Conservation (phyloP, 2,888 invertebrate genomes). For the Ochropleura plecta region DNA sequence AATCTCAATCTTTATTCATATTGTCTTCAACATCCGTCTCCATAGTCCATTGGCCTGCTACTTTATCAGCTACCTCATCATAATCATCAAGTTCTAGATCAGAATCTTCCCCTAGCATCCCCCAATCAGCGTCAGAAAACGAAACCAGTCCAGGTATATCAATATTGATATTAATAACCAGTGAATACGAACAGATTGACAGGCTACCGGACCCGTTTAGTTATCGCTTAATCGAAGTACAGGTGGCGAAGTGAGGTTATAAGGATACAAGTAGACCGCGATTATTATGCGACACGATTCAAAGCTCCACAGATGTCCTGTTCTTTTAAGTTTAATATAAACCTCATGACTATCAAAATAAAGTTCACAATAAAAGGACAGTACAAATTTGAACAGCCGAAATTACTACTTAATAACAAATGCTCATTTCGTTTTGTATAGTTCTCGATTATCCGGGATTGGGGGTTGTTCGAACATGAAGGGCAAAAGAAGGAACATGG, state of each 20-base stretch:
- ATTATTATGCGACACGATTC: conserved; percentile 14
- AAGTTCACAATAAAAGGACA: background rate
- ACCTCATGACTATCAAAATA: background rate
- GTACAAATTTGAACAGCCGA: background rate
- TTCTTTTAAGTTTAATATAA: background rate
- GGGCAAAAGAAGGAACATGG: no score
- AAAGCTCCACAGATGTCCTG: background rate
- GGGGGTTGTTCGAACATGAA: background rate
- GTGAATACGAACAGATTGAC: conserved; percentile 54
- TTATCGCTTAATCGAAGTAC: conserved; percentile 59
- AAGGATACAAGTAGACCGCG: conserved; percentile 36
- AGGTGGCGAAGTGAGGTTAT: conserved; percentile 47
- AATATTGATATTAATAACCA: conserved; percentile 61
- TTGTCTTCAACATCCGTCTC: conserved; percentile 19
- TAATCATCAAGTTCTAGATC: conserved; percentile 34
- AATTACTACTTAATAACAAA: background rate
- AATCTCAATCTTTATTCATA: conserved; percentile 4
- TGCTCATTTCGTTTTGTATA: background rate
- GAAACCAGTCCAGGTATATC: conserved; percentile 49
- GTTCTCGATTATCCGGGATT: background rate
- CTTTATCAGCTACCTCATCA: conserved; percentile 20
- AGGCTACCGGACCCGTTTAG: conserved; percentile 46
- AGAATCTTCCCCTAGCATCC: conserved; percentile 47
- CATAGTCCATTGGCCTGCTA: background rate
- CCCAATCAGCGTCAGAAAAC: conserved; percentile 60